These are phyloP conservation scores for Uloborus diversus DNA, from an alignment of 1,140 invertebrate genomes.

Conservation along the genomic window DNA sequence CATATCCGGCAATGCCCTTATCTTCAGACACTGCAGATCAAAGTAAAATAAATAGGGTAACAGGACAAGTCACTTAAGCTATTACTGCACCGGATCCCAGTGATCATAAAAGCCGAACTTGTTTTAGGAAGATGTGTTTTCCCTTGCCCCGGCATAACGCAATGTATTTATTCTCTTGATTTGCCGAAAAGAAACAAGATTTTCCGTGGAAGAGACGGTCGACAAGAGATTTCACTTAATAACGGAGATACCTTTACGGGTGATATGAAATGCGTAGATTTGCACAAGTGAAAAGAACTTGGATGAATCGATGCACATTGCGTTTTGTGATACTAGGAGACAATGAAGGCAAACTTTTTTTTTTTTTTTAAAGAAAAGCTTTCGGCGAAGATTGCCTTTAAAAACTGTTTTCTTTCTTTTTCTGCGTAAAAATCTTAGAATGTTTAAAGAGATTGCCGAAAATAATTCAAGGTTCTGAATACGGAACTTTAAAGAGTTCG, in stretches of 20 bases:
- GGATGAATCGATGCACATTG: no score
- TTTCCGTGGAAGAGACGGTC: not conserved
- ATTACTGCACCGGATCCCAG: slow-evolving; percentile 39
- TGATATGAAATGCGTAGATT: slow-evolving; percentile 5
- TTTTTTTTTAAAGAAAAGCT: no score
- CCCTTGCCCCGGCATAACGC: slow-evolving; percentile 28
- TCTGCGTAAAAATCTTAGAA: no score
- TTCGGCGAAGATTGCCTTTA: no score
- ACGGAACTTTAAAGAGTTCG: no score
- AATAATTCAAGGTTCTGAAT: no score
- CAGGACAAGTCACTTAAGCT: slow-evolving; percentile 54
- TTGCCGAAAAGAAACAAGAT: slow-evolving; percentile 24
- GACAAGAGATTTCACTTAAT: slow-evolving; percentile 52
- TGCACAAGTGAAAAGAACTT: not conserved
- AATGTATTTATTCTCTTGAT: slow-evolving; percentile 51
- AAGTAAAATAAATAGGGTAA: slow-evolving; percentile 52
- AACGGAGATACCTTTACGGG: not conserved
- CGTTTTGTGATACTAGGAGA: no score
- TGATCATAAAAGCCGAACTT: slow-evolving; percentile 49
- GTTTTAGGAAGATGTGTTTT: slow-evolving; percentile 49
- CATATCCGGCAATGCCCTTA: slow-evolving; percentile 18
- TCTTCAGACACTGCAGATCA: slow-evolving; percentile 32
- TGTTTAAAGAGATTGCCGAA: no score
- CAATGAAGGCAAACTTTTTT: no score
- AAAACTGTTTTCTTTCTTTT: no score